phyloP scores from a whole-genome alignment of 2,113 vertebrate species.

The Leucopternis melanops region DNA sequence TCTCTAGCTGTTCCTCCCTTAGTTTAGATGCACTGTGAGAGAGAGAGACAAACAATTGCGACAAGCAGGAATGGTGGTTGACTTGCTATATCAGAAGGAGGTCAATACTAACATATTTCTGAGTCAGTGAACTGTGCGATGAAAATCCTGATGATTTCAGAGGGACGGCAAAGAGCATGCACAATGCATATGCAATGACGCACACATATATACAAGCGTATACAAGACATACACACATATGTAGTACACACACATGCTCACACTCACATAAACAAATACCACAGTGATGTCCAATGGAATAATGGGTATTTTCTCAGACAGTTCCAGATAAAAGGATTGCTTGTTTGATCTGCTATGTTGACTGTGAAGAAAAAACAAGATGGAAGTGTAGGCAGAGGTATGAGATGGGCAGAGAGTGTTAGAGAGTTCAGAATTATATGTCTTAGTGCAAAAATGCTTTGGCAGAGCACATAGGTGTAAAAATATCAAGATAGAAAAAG shows the following conservation, averaged over 20 bases:
- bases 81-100: neutral
- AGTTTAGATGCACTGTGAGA: neutral
- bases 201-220: neutral
- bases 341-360: neutral
- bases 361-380: slow-evolving; percentile 22
- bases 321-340: neutral
- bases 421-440: neutral
- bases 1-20: neutral
- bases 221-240: neutral
- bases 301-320: neutral
- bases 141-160: neutral
- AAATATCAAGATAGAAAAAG: neutral
- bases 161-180: neutral
- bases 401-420: slow-evolving; percentile 9
- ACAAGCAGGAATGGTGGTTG: neutral
- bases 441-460: slow-evolving; percentile 19
- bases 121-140: neutral
- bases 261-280: neutral
- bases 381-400: neutral
- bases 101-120: neutral
- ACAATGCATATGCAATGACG: neutral
- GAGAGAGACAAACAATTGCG: neutral
- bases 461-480: slow-evolving; percentile 34
- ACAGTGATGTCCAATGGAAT: neutral
- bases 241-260: neutral